Base-by-base conservation (phyloP, 2,888 invertebrate species). In the Abrostola tripartita region DNA sequence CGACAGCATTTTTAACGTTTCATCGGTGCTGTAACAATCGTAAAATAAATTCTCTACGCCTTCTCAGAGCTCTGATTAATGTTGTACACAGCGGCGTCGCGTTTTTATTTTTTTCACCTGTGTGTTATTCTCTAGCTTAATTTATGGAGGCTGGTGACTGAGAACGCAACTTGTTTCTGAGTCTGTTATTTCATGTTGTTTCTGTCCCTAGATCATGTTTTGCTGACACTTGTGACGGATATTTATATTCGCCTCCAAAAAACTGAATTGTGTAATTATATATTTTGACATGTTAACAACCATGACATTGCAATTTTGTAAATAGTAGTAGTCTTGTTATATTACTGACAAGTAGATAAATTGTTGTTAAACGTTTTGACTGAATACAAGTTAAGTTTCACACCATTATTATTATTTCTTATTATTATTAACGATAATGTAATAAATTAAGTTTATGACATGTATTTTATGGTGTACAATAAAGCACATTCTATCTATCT, bases 41-140 rank as follows among this genome's bases (percentile, higher is more conserved):
- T 94, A 90, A 93, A 94, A 94, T 93, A 94, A 93, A 94, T 94
- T 93, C 92, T 92, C 90, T 92, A 91, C 93, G 92, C 93, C 93
- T 92, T 92, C 93, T 92, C 91, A 89, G 85, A 89, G 91, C 87
- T 88, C 93, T 94, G 94, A 94, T 94, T 94, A 94, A 94, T 94
- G 93, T 92, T 86, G 89, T 91, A 93, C 93, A 93, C 88, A 89
- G 86, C 86, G 83, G 87, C 91, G 90, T 90, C 89, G 89, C 90
- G 88, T 91, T 91, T 89, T 91, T 88, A 86, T 91, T 75, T 89
- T 90, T 93, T 90, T 75, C 86, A 88, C 85, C 87, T 90, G 82
- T 84, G 79, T 89, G 89, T 92, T 92, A 89, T 90, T 90, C 84
- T 87, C 89, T 91, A 90, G 86, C 81, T 88, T 92, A 90, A 93